phyloP scores from a whole-genome alignment of 2,797 vertebrate species.

The Oreochromis mossambicus region DNA sequence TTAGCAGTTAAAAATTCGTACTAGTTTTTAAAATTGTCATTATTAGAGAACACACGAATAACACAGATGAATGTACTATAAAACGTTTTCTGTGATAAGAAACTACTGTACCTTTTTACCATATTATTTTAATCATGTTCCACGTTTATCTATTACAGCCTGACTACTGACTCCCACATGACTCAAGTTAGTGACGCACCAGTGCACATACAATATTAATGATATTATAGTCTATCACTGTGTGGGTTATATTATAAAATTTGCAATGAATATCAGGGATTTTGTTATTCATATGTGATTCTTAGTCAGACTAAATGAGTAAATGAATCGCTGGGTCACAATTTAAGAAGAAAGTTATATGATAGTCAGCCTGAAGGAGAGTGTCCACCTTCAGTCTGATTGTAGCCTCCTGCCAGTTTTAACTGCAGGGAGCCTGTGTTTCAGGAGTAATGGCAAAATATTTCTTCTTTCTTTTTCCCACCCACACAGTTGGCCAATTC shows the following conservation, averaged over 20 bases:
- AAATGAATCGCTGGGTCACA: background rate
- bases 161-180: background rate
- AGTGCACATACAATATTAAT: background rate
- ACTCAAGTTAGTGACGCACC: background rate
- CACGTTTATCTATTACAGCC: background rate
- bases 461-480: accelerated
- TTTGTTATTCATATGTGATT: background rate
- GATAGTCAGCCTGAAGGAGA: accelerated
- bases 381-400: background rate
- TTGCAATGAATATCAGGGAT: background rate
- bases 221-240: background rate
- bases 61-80: accelerated
- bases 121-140: background rate
- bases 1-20: background rate
- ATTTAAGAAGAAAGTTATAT: background rate
- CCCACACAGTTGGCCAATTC: background rate
- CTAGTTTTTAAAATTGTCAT: background rate
- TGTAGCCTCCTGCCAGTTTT: background rate
- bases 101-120: background rate
- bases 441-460: background rate
- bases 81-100: background rate
- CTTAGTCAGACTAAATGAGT: background rate
- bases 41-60: background rate
- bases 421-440: background rate
- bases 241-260: background rate